phyloP scores from a whole-genome alignment of 2,888 invertebrate species.

The Andrena flavipes region DNA sequence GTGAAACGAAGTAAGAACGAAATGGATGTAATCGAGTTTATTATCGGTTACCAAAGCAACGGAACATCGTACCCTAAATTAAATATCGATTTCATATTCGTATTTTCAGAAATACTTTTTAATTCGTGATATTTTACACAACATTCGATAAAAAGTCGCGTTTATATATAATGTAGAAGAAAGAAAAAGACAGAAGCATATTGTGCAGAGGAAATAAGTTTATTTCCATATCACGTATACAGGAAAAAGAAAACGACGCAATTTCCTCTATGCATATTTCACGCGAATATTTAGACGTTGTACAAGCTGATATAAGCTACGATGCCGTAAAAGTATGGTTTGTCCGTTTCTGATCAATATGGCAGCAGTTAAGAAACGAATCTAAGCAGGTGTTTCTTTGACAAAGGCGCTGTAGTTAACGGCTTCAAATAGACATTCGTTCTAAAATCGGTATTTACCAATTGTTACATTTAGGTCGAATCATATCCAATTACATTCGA shows the following conservation, averaged over 20 bases:
- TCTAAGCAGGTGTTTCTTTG: too few relatives aligned
- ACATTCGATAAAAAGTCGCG: not conserved
- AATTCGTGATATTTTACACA: not conserved
- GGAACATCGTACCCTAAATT: not conserved
- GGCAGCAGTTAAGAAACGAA: not conserved
- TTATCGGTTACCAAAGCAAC: slow-evolving; percentile 38
- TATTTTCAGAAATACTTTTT: not conserved
- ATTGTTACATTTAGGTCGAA: too few relatives aligned
- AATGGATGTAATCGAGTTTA: slow-evolving; percentile 7
- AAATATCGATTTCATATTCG: slow-evolving; percentile 43
- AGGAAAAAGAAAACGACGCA: not conserved
- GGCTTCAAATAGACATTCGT: too few relatives aligned
- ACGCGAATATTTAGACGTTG: not conserved
- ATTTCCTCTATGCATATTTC: not conserved
- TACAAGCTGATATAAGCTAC: not conserved
- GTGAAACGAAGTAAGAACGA: not conserved
- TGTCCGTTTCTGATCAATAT: slow-evolving; percentile 5
- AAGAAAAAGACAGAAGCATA: not conserved
- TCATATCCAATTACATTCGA: too few relatives aligned
- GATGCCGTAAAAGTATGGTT: not conserved
- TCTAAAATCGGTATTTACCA: too few relatives aligned
- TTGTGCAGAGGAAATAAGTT: too few relatives aligned
- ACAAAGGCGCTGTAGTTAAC: too few relatives aligned
- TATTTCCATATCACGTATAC: not conserved
- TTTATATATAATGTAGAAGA: not conserved